A percentile compares a stretch with the other conserved stretches of the same genome.
These are phyloP conservation scores for Dinomys branickii DNA, from an alignment of 2,113 vertebrate species.

Conservation along the genomic window DNA sequence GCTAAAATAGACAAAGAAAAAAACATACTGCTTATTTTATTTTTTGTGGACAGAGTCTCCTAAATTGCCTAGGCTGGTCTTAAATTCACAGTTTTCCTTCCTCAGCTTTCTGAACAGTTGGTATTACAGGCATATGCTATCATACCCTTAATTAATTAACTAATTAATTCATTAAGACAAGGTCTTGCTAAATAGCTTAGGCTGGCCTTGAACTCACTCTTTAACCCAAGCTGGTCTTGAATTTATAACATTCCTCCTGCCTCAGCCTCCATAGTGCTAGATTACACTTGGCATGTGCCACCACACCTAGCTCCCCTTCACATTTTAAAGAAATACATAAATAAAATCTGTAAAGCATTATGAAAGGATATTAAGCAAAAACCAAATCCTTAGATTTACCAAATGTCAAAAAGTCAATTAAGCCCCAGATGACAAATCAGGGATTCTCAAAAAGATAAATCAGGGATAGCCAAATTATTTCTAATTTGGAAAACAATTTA, in stretches of 20 bases:
- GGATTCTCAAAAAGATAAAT: background rate
- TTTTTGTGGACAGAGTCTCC: background rate
- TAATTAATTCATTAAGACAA: background rate
- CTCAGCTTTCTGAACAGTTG: background rate
- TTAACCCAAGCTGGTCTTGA: background rate
- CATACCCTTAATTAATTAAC: background rate
- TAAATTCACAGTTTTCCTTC: background rate
- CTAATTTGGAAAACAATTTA: constrained; percentile 8
- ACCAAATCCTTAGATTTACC: background rate
- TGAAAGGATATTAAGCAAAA: constrained; percentile 6
- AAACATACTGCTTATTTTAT: background rate
- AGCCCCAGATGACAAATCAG: background rate
- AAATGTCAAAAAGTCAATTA: background rate
- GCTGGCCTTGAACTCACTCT: background rate
- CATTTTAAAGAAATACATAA: constrained; percentile 20
- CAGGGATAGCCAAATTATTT: background rate
- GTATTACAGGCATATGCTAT: background rate
- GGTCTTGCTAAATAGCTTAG: background rate
- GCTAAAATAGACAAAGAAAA: constrained; percentile 16
- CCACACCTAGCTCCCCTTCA: background rate
- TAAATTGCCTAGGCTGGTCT: background rate
- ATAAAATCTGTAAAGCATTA: constrained; percentile 2
- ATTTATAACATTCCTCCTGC: background rate
- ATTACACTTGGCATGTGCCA: background rate
- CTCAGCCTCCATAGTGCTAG: background rate